These are phyloP conservation scores for Micropoecilia bifurca DNA, from an alignment of 2,797 vertebrate genomes.

Conservation along the genomic window DNA sequence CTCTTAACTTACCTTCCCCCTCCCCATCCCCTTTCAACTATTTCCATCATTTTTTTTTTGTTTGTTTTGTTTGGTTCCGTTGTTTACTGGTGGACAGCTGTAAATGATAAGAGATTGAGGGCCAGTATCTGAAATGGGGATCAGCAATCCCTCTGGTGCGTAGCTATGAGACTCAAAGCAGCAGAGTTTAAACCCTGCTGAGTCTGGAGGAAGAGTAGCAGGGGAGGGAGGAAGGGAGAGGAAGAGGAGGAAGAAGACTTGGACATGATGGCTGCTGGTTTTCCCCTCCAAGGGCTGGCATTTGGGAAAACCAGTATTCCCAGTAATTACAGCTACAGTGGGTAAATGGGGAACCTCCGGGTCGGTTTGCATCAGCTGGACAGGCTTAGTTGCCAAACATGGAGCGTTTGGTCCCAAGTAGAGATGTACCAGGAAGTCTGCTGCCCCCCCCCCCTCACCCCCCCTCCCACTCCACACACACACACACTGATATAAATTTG, in stretches of 20 bases:
- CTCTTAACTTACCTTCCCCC: slow-evolving; percentile 50
- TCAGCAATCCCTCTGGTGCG: slow-evolving; percentile 83
- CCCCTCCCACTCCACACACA: no score
- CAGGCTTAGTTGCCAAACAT: neutral
- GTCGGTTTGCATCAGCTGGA: neutral
- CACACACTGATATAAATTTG: neutral
- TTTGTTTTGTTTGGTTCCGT: slow-evolving; percentile 80
- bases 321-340: neutral
- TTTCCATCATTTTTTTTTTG: slow-evolving; percentile 73
- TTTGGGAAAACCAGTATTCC: slow-evolving; percentile 4
- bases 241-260: slow-evolving; percentile 39
- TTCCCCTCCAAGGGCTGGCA: slow-evolving; percentile 15
- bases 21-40: slow-evolving; percentile 52
- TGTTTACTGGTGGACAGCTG: slow-evolving; percentile 85
- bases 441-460: no score
- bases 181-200: slow-evolving; percentile 60
- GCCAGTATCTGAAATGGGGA: slow-evolving; percentile 84
- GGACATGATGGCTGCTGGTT: slow-evolving; percentile 28
- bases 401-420: neutral
- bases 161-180: slow-evolving; percentile 78
- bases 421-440: neutral
- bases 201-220: slow-evolving; percentile 55
- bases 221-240: slow-evolving; percentile 8
- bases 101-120: slow-evolving; percentile 85
- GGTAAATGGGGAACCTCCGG: neutral